Percentiles rank a stretch among this genome's conserved stretches.
phyloP scores from a whole-genome alignment of 2,797 vertebrate genomes.

The Halcyon chelicuti region DNA sequence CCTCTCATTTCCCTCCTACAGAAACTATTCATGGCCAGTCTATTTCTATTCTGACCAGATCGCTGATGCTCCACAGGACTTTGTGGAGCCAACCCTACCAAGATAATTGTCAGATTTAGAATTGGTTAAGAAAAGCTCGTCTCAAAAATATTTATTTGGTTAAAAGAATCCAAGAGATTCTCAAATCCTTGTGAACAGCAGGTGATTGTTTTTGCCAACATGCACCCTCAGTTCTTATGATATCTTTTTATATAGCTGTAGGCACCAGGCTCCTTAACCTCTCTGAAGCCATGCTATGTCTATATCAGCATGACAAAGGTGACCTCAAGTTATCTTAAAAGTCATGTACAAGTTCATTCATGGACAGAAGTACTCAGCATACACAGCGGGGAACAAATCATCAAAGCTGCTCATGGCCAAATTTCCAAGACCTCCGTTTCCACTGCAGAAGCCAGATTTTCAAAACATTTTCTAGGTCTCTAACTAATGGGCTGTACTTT shows the following conservation, averaged over 20 bases:
- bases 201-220: constrained; percentile 69
- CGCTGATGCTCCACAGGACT: neutral
- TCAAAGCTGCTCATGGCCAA: neutral
- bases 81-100: constrained; percentile 35
- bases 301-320: neutral
- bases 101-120: constrained; percentile 69
- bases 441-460: neutral
- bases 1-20: constrained; percentile 69
- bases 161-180: constrained; percentile 61
- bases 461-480: neutral
- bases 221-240: constrained; percentile 12
- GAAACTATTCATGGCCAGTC: constrained; percentile 62
- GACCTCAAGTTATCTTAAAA: neutral
- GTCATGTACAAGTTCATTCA: neutral
- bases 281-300: neutral
- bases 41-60: constrained; percentile 62
- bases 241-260: neutral
- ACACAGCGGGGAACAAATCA: neutral
- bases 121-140: constrained; percentile 46
- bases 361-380: neutral
- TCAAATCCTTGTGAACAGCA: constrained; percentile 60
- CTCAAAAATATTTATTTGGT: constrained; percentile 70
- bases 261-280: neutral
- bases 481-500: neutral
- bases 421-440: neutral